Evolutionary conservation across 2,888 invertebrate species (phyloP).

Genomic region (Anoplius nigerrimus): DNA sequence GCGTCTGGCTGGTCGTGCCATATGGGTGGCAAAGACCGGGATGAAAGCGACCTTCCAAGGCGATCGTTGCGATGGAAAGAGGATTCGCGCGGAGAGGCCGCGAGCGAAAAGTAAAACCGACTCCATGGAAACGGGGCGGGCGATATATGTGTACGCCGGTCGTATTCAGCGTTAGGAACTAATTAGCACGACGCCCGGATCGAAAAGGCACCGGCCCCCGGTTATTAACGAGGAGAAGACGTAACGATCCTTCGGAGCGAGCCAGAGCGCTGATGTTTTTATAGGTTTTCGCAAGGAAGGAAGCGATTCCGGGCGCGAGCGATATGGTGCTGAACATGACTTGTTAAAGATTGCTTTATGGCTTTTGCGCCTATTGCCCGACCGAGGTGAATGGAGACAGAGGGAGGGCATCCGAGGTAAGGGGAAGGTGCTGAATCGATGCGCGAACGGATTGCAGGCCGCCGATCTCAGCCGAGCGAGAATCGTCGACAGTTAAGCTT

Average conservation of each 20-base stretch:
- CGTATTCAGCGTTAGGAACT: conserved; percentile 56
- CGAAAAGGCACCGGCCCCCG: conserved; percentile 58
- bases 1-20: too few relatives aligned
- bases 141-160: conserved; percentile 22
- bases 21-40: background rate
- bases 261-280: conserved; percentile 57
- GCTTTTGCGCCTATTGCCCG: conserved; percentile 15
- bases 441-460: background rate
- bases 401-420: background rate
- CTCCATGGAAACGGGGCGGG: conserved; percentile 35
- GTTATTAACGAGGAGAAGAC: conserved; percentile 61
- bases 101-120: conserved; percentile 37
- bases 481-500: too few relatives aligned
- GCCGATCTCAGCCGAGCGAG: too few relatives aligned
- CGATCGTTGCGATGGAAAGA: conserved; percentile 35
- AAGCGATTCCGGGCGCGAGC: conserved; percentile 51
- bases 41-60: conserved; percentile 25
- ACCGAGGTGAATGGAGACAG: background rate
- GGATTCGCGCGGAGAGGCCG: conserved; percentile 17
- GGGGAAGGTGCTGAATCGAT: conserved; percentile 23
- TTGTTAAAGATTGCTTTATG: conserved; percentile 53
- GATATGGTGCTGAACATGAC: conserved; percentile 54
- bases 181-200: conserved; percentile 61
- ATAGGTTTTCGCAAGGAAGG: conserved; percentile 55
- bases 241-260: conserved; percentile 56